Evolutionary conservation across 1,140 invertebrate species (phyloP).

Genomic region (Lepeophtheirus salmonis): DNA sequence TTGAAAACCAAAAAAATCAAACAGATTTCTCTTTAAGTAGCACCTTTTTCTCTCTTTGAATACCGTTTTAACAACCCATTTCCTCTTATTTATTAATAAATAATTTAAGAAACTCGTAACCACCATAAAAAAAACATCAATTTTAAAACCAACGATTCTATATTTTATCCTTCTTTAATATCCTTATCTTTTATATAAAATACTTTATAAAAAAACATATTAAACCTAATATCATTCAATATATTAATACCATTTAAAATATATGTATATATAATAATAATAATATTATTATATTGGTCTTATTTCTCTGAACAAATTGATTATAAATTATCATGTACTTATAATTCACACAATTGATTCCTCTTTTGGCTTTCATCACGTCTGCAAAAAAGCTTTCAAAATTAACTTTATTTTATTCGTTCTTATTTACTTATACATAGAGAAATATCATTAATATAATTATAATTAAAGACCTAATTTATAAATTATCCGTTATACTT

Average conservation of each 20-base stretch:
- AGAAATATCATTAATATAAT: not conserved
- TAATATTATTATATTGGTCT: too few relatives aligned
- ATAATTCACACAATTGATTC: not conserved
- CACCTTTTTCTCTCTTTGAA: not conserved
- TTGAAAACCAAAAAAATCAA: not conserved
- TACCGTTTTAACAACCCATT: not conserved
- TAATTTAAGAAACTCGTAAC: too few relatives aligned
- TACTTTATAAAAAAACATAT: not conserved
- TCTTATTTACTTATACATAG: not conserved
- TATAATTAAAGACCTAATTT: not conserved
- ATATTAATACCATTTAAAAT: not conserved
- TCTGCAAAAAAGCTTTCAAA: not conserved
- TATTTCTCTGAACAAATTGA: not conserved
- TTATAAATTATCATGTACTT: not conserved
- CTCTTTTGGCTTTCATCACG: not conserved
- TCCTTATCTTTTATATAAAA: not conserved
- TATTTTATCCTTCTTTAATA: too few relatives aligned
- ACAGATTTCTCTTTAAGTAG: not conserved
- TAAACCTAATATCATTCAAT: not conserved
- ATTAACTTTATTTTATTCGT: too few relatives aligned
- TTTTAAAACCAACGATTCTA: too few relatives aligned
- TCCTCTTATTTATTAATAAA: not conserved
- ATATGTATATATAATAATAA: too few relatives aligned
- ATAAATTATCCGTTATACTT: too few relatives aligned
- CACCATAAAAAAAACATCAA: too few relatives aligned